Evolutionary conservation across 2,113 vertebrate species (phyloP), one percentile per base, ranked within the genome.

Genomic region (Amia ocellicauda): DNA sequence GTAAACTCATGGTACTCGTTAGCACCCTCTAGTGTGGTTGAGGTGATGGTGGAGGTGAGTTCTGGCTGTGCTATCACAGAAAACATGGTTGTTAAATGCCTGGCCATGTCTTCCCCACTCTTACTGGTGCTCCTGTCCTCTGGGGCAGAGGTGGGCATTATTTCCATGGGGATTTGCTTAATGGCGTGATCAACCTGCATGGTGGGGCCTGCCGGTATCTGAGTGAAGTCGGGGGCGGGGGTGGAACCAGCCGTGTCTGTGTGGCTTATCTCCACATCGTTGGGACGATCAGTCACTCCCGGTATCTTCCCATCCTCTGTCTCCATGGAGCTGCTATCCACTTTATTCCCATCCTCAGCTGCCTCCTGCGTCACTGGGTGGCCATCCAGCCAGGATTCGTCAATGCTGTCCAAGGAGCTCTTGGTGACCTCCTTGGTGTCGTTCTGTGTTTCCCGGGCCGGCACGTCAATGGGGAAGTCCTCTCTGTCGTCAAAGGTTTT

Each of bases 341-440:
- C 69, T 61, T 83, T 88, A 52, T 83, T 76, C 0, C 69, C 72
- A 27, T 80, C 87, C 43, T 77, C 82, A 50, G 69, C 74, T 13
- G 80, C 73, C 31, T 87, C 88, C 0, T 84, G 84, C 0, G 81
- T 83, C 51, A 96, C 86, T 7, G 94, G 93, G 67, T 96, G 93
- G 56, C 95, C 94, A 1, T 97, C 94, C 43, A 98, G 64, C 95
- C 94, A 97, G 0, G 92, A 92, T 9, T 91, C 89, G 0, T 92
- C 92, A 0, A 90, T 93, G 69, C 89, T 85, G 60, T 79, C 75
- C 53, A 74, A 71, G 16, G 69, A 54, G 8, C 75, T 75, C 8
- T 70, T 75, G 0, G 19, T 73, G 11, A 24, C 69, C 16, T 56
- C 70, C 69, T 80, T 83, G 52, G 88, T 88, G 20, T 70, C 52